Evolutionary conservation across 2,797 vertebrate genomes (phyloP).

Genomic region (Pangasius mekongensis): DNA sequence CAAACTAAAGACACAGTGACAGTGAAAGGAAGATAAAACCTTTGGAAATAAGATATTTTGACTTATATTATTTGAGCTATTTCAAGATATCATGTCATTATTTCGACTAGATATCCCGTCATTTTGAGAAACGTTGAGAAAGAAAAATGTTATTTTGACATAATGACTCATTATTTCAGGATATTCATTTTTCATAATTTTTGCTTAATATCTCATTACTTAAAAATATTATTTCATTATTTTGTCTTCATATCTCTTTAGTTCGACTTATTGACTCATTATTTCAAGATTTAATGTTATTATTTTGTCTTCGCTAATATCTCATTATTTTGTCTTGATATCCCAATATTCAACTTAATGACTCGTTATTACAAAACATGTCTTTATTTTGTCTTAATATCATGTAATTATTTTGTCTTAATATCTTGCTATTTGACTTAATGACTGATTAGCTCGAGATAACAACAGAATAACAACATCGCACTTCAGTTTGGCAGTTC

Average conservation of each 20-base stretch:
- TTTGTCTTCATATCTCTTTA: neutral
- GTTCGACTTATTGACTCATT: neutral
- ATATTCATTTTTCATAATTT: neutral
- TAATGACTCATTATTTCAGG: neutral
- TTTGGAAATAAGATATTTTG: neutral
- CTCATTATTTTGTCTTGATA: neutral
- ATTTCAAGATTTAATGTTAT: neutral
- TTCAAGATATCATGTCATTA: no score
- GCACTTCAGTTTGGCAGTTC: neutral
- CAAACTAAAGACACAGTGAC: no score
- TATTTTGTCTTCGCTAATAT: neutral
- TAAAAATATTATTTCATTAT: neutral
- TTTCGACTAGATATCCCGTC: neutral
- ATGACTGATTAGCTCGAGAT: no score
- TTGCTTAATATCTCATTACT: neutral
- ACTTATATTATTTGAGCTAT: neutral
- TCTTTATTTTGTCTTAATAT: neutral
- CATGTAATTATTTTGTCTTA: neutral
- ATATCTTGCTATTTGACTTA: neutral
- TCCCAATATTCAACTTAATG: neutral
- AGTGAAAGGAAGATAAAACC: neutral
- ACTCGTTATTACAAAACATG: neutral
- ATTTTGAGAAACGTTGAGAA: no score
- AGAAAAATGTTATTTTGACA: neutral
- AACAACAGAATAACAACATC: neutral